phyloP scores from a whole-genome alignment of 2,113 vertebrate genomes.

The Dendropsophus ebraccatus region DNA sequence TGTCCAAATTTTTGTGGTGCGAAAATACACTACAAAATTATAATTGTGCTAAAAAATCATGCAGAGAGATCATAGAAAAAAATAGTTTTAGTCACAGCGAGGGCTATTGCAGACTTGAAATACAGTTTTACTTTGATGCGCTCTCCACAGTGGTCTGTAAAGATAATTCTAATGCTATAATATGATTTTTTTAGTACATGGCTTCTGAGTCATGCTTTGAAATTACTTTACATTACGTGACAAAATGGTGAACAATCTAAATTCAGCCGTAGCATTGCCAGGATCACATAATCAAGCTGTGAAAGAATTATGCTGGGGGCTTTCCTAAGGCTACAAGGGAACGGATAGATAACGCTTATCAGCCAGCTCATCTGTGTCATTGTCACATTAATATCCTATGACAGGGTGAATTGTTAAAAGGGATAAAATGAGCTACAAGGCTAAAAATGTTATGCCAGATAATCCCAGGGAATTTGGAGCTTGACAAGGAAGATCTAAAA shows the following conservation, averaged over 20 bases:
- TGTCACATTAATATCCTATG: conserved; percentile 59
- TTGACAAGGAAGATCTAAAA: conserved; percentile 31
- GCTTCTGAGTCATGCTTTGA: conserved; percentile 34
- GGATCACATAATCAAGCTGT: conserved; percentile 56
- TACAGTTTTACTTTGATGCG: conserved; percentile 37
- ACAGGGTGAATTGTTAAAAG: conserved; percentile 53
- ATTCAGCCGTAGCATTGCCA: conserved; percentile 36
- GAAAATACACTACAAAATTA: conserved; percentile 15
- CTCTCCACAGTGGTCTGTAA: conserved; percentile 22
- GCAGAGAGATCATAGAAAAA: conserved; percentile 22
- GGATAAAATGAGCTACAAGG: conserved; percentile 55
- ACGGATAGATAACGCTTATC: conserved; percentile 57
- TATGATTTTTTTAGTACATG: conserved; percentile 10
- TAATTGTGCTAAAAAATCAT: conserved; percentile 27
- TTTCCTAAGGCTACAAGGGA: conserved; percentile 55
- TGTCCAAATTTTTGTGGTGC: neutral
- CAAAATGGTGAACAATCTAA: conserved; percentile 34
- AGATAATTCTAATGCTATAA: conserved; percentile 26
- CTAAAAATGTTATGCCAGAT: conserved; percentile 46
- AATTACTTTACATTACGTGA: conserved; percentile 46
- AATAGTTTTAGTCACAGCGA: conserved; percentile 25
- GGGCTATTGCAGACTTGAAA: conserved; percentile 19
- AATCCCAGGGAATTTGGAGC: conserved; percentile 35
- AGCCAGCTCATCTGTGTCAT: conserved; percentile 58
- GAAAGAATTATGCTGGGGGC: conserved; percentile 55